Conservation (phyloP, 2,797 vertebrate species). For the Spinibarbus caldwelli region DNA sequence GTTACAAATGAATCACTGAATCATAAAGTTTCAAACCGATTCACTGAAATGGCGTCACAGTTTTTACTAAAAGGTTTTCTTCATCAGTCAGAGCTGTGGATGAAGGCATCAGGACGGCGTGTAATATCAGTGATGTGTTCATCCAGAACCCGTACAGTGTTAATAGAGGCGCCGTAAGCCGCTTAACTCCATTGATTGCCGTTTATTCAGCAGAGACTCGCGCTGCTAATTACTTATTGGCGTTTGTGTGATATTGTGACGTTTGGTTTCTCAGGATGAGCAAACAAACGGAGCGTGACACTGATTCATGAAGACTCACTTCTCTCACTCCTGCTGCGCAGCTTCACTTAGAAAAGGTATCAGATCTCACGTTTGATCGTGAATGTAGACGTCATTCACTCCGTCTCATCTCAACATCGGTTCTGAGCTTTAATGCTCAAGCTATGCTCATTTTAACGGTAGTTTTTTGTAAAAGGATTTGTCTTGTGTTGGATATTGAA, state of each 20-base stretch:
- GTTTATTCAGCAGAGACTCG: neutral
- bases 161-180: neutral
- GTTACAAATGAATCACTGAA: neutral
- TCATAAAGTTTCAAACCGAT: neutral
- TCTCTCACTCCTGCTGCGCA: too few species aligned
- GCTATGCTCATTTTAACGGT: neutral
- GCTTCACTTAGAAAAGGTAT: too few species aligned
- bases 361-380: too few species aligned
- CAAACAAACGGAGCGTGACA: neutral
- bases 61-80: neutral
- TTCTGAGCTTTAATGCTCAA: neutral
- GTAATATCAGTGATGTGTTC: neutral
- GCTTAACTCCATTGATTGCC: neutral
- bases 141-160: neutral
- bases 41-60: neutral
- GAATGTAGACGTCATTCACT: too few species aligned
- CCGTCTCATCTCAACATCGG: too few species aligned
- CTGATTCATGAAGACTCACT: neutral
- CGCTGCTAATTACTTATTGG: neutral
- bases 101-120: too few species aligned
- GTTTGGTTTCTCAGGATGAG: neutral
- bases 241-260: neutral
- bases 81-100: neutral
- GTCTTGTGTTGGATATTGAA: neutral
- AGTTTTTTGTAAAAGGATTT: neutral